Conservation (phyloP, 1,140 invertebrate genomes). For the Drosophila pandora region DNA sequence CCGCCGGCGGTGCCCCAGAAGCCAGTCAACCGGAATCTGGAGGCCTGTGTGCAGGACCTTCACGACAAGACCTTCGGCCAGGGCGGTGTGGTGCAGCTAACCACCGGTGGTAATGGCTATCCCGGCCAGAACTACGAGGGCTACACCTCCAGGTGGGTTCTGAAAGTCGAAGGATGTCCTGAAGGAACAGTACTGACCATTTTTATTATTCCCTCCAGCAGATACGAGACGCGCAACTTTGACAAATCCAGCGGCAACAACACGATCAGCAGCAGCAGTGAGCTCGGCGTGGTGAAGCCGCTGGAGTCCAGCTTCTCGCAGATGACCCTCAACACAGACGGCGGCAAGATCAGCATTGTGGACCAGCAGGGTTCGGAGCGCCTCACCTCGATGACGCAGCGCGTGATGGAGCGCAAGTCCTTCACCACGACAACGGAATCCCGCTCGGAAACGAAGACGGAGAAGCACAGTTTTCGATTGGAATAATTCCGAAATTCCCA, state of each 20-base stretch:
- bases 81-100: slow-evolving; percentile 78
- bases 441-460: slow-evolving; percentile 84
- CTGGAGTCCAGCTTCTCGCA: slow-evolving; percentile 79
- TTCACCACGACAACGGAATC: slow-evolving; percentile 85
- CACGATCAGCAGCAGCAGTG: slow-evolving; percentile 55
- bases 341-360: slow-evolving; percentile 75
- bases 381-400: slow-evolving; percentile 84
- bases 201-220: slow-evolving; percentile 23
- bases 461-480: slow-evolving; percentile 83
- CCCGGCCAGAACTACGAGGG: slow-evolving; percentile 86
- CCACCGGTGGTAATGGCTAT: slow-evolving; percentile 67
- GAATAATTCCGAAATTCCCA: slow-evolving; percentile 49
- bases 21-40: slow-evolving; percentile 77
- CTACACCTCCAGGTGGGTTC: slow-evolving; percentile 85
- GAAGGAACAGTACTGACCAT: fast-evolving
- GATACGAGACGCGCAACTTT: slow-evolving; percentile 82
- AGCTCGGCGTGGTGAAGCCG: slow-evolving; percentile 57
- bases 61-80: slow-evolving; percentile 83
- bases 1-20: slow-evolving; percentile 66
- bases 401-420: slow-evolving; percentile 85
- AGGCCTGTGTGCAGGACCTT: slow-evolving; percentile 81
- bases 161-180: background rate
- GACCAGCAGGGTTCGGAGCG: slow-evolving; percentile 75
- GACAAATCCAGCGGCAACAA: slow-evolving; percentile 64
- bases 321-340: slow-evolving; percentile 79